Base-by-base conservation (phyloP, 1,140 invertebrate genomes). In the Achatina immaculata region DNA sequence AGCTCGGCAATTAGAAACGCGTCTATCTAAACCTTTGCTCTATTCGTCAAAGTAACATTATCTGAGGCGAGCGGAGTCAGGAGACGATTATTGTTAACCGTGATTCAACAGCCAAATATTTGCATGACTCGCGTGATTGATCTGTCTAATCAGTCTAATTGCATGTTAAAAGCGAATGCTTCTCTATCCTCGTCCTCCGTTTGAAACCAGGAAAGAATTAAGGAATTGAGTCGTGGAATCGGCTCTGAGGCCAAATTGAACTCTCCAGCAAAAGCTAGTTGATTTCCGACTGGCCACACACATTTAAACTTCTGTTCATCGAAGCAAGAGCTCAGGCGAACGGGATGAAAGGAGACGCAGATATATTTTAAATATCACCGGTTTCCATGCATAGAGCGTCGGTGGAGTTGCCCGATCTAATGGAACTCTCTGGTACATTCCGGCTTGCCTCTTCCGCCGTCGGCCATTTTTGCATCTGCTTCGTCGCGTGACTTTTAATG, bases 61-160 rank as follows among this genome's bases (percentile, higher is more conserved):
- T 75, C 6, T 51, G 31, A 48, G 48, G 3, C 45, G 7, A n/a
- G 3, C 45, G 31, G 24, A 11, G 55, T 19, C 38, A 42, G 28
- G 14, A 31, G 28, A 34, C 48, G 43, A 43, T 69, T 40, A 55
- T 75, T 75, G 73, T 75, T 31, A 58, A 45, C 73, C 40, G 11
- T 34, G 73, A 75, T 75, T 75, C 73, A 75, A 75, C 73, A 58
- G 73, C 73, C 73, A 75, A 75, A 75, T 75, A 75, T 75, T 75
- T 75, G 73, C 73, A 75, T 75, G 73, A 75, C 73, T 34, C 73
- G 48, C 24, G 28, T 75, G 73, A 75, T 75, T 75, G 73, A 75
- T 75, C 73, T 75, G 45, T 75, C 73, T 75, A 75, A 75, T 75
- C 73, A 75, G 43, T 75, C 73, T 75, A 75, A 75, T 75, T 75